Percentiles rank a stretch among this genome's conserved stretches.
Conservation (phyloP, 2,888 invertebrate genomes). For the Phyllotreta striolata region DNA sequence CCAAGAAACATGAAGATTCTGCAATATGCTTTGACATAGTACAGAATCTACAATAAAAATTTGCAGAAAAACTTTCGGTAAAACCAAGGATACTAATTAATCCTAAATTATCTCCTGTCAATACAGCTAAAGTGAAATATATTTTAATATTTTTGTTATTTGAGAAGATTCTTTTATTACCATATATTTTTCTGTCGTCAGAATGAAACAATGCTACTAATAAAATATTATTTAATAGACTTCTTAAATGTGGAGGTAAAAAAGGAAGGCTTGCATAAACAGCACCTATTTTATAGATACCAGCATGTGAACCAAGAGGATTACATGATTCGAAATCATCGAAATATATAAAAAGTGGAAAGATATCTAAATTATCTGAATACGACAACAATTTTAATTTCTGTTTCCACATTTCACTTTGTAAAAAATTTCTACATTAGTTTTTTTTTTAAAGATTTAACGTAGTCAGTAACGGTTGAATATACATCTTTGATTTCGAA, state of each 20-base stretch:
- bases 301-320: constrained; percentile 43
- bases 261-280: too few relatives aligned
- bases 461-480: too few relatives aligned
- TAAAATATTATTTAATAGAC: constrained; percentile 40
- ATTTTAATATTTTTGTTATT: constrained; percentile 15
- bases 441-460: too few relatives aligned
- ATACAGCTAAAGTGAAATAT: constrained; percentile 39
- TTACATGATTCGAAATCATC: constrained; percentile 48
- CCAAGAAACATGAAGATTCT: too few relatives aligned
- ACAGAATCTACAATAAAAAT: constrained; percentile 49
- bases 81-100: constrained; percentile 46
- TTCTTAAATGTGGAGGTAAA: constrained; percentile 37
- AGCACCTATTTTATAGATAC: constrained; percentile 44
- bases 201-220: constrained; percentile 45
- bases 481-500: too few relatives aligned
- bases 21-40: too few relatives aligned
- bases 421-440: too few relatives aligned
- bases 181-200: constrained; percentile 45
- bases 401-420: too few relatives aligned
- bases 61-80: constrained; percentile 46
- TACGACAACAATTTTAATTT: too few relatives aligned
- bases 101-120: constrained; percentile 50
- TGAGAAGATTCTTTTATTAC: constrained; percentile 44
- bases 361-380: too few relatives aligned
- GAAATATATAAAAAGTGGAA: constrained; percentile 37